Conservation (phyloP, 2,888 invertebrate genomes). For the Macrosiphum euphorbiae region DNA sequence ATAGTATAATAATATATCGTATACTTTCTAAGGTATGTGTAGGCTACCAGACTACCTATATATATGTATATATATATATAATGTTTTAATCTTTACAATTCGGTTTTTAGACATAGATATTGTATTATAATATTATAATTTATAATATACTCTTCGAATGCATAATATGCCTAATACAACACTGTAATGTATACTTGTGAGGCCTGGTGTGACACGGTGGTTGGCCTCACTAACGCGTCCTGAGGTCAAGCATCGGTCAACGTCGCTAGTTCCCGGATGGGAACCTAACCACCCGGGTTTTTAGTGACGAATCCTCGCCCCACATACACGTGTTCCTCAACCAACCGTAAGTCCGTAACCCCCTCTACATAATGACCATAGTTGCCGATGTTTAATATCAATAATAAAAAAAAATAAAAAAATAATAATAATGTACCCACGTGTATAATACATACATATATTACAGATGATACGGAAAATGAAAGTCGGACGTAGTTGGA, state of each 20-base stretch:
- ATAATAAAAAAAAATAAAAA: not conserved
- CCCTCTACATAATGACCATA: too few species aligned
- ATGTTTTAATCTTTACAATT: not conserved
- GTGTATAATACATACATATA: not conserved
- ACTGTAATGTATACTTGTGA: not conserved
- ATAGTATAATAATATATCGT: not conserved
- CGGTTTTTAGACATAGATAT: not conserved
- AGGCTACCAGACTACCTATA: not conserved
- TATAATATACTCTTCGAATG: not conserved
- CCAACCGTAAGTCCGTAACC: too few species aligned
- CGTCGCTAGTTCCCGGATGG: too few species aligned
- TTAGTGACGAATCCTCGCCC: too few species aligned
- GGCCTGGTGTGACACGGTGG: too few species aligned
- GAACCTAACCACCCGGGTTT: too few species aligned
- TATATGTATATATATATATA: not conserved
- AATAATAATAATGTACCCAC: too few species aligned
- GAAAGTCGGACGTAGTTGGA: slow-evolving; percentile 42
- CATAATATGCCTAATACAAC: not conserved
- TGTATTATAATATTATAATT: not conserved
- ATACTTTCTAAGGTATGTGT: slow-evolving; percentile 13
- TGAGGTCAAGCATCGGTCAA: too few species aligned
- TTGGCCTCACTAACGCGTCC: too few species aligned
- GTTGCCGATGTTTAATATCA: too few species aligned
- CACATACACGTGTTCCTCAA: too few species aligned
- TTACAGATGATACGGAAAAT: slow-evolving; percentile 34